phyloP scores from a whole-genome alignment of 2,797 vertebrate genomes.

The Pteropus rufus region DNA sequence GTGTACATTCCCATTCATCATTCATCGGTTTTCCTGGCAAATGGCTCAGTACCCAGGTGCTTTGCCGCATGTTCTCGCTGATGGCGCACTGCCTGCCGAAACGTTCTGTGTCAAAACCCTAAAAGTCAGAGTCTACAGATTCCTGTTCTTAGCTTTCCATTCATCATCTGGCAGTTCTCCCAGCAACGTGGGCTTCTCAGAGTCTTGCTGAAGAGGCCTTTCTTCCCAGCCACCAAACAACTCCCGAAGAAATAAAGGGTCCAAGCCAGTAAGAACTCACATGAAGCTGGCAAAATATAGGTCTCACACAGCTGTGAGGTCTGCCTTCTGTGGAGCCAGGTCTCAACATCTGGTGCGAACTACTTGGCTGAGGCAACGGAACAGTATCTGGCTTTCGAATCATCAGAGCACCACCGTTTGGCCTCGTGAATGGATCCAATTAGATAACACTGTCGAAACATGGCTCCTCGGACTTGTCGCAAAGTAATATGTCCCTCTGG shows the following conservation, averaged over 20 bases:
- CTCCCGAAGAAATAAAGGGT: constrained; percentile 53
- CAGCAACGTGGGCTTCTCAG: not conserved
- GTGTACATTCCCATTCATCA: not conserved
- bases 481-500: not conserved
- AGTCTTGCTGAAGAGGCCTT: not conserved
- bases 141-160: not conserved
- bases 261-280: constrained; percentile 44
- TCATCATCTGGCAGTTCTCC: constrained; percentile 18
- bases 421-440: constrained; percentile 66
- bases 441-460: constrained; percentile 68
- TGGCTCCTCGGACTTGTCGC: constrained; percentile 18
- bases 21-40: not conserved
- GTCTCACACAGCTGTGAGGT: constrained; percentile 67
- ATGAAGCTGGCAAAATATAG: constrained; percentile 62
- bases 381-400: constrained; percentile 68
- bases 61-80: not conserved
- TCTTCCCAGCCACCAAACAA: not conserved
- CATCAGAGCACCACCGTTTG: constrained; percentile 65
- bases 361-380: constrained; percentile 66
- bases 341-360: constrained; percentile 48
- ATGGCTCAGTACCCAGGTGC: not conserved
- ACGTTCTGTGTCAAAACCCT: not conserved
- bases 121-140: not conserved
- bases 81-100: not conserved
- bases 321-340: constrained; percentile 66